Percentiles rank a stretch among this genome's conserved stretches.
Conservation (phyloP, 2,113 vertebrate genomes). For the Potamarius usumacintae region DNA sequence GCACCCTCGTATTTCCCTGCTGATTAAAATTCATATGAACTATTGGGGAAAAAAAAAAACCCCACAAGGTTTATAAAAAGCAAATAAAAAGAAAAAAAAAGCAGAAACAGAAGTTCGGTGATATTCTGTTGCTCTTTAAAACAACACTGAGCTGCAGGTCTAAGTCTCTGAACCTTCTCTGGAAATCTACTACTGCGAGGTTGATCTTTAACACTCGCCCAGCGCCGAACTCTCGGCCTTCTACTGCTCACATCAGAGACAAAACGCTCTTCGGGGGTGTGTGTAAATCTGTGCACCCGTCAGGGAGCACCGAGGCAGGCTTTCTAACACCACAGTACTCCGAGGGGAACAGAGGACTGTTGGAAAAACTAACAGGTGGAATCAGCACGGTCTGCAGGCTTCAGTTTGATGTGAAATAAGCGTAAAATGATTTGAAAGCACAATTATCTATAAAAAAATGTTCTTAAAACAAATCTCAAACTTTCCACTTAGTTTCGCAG, state of each 20-base stretch:
- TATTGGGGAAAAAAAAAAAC: neutral
- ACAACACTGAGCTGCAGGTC: neutral
- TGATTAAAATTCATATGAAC: conserved; percentile 51
- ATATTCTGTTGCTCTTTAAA: conserved; percentile 5
- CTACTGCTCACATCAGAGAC: neutral
- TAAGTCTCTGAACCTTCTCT: neutral
- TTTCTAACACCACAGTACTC: conserved; percentile 34
- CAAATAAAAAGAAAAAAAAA: neutral
- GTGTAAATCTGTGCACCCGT: conserved; percentile 26
- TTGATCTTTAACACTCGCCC: conserved; percentile 33
- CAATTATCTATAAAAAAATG: neutral
- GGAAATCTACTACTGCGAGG: neutral
- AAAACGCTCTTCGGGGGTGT: conserved; percentile 46
- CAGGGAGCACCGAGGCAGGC: conserved; percentile 2
- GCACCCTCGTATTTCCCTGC: neutral
- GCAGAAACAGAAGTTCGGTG: neutral
- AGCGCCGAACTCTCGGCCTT: conserved; percentile 32
- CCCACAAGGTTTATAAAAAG: neutral
- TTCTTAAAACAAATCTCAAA: neutral
- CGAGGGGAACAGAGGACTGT: conserved; percentile 11
- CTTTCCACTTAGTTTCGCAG: neutral
- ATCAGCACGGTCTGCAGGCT: neutral
- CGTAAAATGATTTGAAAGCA: neutral
- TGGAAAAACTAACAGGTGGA: neutral
- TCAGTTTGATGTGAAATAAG: neutral